Evolutionary conservation across 2,888 invertebrate species (phyloP), one percentile per base, ranked within the genome.

Genomic region (Trypoxylon attenuatum): DNA sequence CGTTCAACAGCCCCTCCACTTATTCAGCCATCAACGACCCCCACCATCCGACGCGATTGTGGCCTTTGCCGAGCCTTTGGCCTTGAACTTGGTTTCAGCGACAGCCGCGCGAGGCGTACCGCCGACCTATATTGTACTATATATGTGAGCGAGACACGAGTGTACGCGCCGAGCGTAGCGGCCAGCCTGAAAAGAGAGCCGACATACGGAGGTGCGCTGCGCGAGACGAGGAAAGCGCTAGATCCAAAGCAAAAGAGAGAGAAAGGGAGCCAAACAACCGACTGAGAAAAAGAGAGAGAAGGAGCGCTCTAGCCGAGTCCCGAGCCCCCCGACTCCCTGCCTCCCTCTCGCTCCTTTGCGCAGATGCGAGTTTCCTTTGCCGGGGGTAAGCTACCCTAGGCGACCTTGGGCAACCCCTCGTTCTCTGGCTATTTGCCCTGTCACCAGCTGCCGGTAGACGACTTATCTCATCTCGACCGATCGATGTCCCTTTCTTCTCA

Each of bases 1-100:
- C 89, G 90, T 87, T 87, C 85, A 90, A 90, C 90, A 89, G 89
- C 90, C 89, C 90, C 90, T 87, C 76, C 77, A 76, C 76, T 77
- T 76, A 84, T 87, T 85, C 87, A 87, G 86, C 87, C 76, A 77
- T 77, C 76, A 77, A 78, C 78, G 76, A 73, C 87, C 79, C 79
- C 81, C 79, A 70, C 78, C 79, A 76, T 42, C 88, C 87, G 87
- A 88, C 88, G 88, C 88, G 84, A 84, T 84, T 82, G 86, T 84
- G 86, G 85, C 85, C 85, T 85, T 85, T 84, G 84, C 83, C 81
- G 82, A 86, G 85, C 84, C 84, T 85, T 83, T 87, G 87, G 87
- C 87, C 87, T 87, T 87, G 87, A 87, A 87, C 87, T 87, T 87
- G 87, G 81, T 86, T 87, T 84, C 83, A 82, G 81, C 85, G 85